Evolutionary conservation across 2,113 vertebrate genomes (phyloP).

Genomic region (Passer domesticus): DNA sequence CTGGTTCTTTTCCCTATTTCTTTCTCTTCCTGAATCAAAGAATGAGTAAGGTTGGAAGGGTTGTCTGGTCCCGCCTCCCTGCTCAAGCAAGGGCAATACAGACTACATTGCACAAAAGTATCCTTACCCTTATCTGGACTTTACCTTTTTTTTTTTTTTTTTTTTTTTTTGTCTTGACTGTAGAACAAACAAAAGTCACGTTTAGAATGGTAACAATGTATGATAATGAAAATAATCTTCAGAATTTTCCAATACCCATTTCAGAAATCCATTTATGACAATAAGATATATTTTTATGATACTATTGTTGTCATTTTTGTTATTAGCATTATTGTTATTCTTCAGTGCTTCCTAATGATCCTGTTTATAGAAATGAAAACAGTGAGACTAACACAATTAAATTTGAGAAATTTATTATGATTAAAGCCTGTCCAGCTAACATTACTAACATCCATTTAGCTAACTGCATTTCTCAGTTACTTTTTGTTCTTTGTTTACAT

Average conservation of each 20-base stretch:
- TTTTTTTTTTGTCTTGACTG: background rate
- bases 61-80: background rate
- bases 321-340: slow-evolving; percentile 13
- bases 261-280: slow-evolving; percentile 23
- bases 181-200: background rate
- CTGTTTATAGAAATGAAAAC: slow-evolving; percentile 22
- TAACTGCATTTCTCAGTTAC: background rate
- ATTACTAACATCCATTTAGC: background rate
- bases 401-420: slow-evolving; percentile 1
- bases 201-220: background rate
- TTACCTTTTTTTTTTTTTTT: background rate
- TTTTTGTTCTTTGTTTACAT: background rate
- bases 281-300: slow-evolving; percentile 20
- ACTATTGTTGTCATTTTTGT: background rate
- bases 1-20: background rate
- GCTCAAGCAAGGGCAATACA: background rate
- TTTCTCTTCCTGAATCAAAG: background rate
- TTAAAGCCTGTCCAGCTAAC: background rate
- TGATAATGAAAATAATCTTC: slow-evolving; percentile 8
- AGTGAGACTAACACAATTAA: slow-evolving; percentile 9
- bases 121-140: background rate
- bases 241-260: background rate
- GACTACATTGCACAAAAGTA: background rate
- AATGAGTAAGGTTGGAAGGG: background rate
- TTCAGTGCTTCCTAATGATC: slow-evolving; percentile 35